Evolutionary conservation across 2,888 invertebrate species (phyloP).

Genomic region (Drosophila atroscutellata): DNA sequence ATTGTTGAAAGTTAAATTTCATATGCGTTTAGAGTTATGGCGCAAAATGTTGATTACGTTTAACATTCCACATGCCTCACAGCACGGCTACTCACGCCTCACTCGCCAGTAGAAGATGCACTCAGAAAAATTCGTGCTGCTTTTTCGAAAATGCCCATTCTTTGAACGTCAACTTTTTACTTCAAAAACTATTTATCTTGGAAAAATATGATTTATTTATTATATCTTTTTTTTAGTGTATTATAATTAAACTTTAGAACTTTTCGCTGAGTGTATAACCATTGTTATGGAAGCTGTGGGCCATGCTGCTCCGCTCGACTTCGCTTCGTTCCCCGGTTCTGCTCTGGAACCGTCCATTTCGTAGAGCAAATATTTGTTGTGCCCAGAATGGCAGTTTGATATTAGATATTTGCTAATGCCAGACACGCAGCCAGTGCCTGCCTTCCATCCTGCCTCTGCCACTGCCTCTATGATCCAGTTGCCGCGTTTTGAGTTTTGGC

Average conservation of each 20-base stretch:
- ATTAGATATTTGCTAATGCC: constrained; percentile 63
- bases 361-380: constrained; percentile 55
- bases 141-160: neutral
- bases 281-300: constrained; percentile 20
- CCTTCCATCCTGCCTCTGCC: neutral
- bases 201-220: too few relatives aligned
- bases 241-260: too few relatives aligned
- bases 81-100: neutral
- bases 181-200: too few relatives aligned
- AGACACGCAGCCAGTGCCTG: constrained; percentile 46
- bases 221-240: too few relatives aligned
- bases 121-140: neutral
- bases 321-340: neutral
- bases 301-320: constrained; percentile 10
- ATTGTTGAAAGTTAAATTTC: constrained; percentile 60
- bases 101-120: neutral
- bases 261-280: neutral
- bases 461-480: constrained; percentile 14
- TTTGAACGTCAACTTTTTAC: too few relatives aligned
- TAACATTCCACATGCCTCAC: constrained; percentile 10
- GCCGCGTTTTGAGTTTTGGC: neutral
- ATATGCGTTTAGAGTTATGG: constrained; percentile 64
- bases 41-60: constrained; percentile 66
- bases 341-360: constrained; percentile 10
- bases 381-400: constrained; percentile 66